Conservation (phyloP, 2,797 vertebrate species). For the Poeciliopsis presidionis region DNA sequence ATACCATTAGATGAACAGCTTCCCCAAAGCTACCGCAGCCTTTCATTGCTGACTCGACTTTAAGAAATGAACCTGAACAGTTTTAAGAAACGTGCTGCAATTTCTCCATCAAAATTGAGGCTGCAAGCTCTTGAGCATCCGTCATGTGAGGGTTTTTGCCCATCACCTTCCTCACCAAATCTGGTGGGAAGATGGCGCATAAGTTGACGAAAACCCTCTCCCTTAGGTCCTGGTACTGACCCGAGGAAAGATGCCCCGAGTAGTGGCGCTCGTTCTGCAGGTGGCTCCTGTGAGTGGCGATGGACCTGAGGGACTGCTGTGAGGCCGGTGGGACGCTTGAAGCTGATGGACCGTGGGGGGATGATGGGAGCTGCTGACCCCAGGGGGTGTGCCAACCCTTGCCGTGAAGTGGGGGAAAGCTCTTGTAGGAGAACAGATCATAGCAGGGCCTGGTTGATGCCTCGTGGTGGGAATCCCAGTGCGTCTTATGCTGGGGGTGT, state of each 20-base stretch:
- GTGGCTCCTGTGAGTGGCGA: conserved; percentile 32
- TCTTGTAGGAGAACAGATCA: conserved; percentile 87
- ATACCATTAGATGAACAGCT: conserved; percentile 18
- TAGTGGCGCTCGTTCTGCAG: conserved; percentile 42
- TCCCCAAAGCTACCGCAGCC: conserved; percentile 28
- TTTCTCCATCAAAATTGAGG: conserved; percentile 93
- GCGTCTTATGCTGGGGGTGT: conserved; percentile 72
- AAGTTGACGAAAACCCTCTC: conserved; percentile 91
- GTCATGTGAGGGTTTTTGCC: conserved; percentile 89
- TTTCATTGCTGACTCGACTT: conserved; percentile 10
- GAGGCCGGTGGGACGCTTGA: conserved; percentile 27
- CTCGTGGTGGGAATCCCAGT: conserved; percentile 86
- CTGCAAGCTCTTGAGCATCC: conserved; percentile 94
- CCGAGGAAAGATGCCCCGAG: conserved; percentile 77
- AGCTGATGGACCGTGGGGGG: conserved; percentile 38
- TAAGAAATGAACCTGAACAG: conserved; percentile 18
- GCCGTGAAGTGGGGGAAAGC: conserved; percentile 84
- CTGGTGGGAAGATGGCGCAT: conserved; percentile 94
- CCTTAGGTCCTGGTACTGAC: conserved; percentile 85
- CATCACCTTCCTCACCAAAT: conserved; percentile 92
- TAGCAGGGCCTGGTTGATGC: conserved; percentile 85
- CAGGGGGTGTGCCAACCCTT: conserved; percentile 85
- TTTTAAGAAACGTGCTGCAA: conserved; percentile 86
- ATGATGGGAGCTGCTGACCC: conserved; percentile 48
- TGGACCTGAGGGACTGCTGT: conserved; percentile 39